Percentiles rank a stretch among this genome's conserved stretches.
Conservation (phyloP, 2,113 vertebrate species). For the Vicugna pacos region DNA sequence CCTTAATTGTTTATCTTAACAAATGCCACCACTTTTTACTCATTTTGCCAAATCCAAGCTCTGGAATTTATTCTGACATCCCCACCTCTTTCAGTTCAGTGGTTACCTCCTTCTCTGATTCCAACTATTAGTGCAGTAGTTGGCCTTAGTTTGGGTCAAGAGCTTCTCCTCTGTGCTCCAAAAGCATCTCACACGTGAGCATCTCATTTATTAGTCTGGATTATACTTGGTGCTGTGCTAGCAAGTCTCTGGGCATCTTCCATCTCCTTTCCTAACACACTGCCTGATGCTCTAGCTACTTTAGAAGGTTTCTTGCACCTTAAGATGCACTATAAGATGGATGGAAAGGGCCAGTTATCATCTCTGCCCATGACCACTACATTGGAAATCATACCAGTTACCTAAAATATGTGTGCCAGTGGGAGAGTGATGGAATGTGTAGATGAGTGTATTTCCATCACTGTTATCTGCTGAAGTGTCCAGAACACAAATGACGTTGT, state of each 20-base stretch:
- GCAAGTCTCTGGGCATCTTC: not conserved
- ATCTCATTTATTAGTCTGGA: not conserved
- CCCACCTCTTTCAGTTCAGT: not conserved
- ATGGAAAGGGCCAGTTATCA: not conserved
- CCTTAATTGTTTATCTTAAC: not conserved
- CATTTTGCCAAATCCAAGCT: slow-evolving; percentile 1
- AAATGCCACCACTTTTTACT: not conserved
- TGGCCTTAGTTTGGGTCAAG: not conserved
- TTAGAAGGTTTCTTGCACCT: not conserved
- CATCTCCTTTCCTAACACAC: not conserved
- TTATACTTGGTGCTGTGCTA: not conserved
- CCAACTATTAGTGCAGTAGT: not conserved
- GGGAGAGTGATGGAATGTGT: not conserved
- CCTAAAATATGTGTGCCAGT: not conserved
- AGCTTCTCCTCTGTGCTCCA: not conserved
- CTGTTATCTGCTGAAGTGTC: not conserved
- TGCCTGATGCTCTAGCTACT: not conserved
- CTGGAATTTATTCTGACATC: not conserved
- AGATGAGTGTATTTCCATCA: not conserved
- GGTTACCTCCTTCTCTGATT: not conserved
- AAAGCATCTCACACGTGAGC: not conserved
- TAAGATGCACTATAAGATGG: too few species aligned
- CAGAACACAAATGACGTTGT: not conserved
- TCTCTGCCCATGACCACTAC: not conserved
- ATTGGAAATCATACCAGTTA: not conserved